Percentiles rank a stretch among this genome's conserved stretches.
phyloP scores from a whole-genome alignment of 2,797 vertebrate genomes.

The Bufotes viridis region DNA sequence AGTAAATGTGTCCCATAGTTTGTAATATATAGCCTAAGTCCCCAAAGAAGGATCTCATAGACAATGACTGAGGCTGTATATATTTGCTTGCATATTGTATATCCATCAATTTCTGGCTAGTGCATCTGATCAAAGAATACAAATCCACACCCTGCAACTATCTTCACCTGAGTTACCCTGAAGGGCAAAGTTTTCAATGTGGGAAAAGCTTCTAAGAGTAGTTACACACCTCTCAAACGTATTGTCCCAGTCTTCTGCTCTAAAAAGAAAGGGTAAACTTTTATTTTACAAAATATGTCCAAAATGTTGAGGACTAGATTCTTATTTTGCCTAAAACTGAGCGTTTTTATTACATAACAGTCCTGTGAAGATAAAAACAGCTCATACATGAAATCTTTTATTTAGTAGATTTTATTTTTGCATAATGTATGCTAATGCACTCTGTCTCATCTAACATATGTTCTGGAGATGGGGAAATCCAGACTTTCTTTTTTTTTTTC shows the following conservation, averaged over 20 bases:
- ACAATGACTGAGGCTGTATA: too few species aligned
- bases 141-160: too few species aligned
- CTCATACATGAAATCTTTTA: slow-evolving; percentile 22
- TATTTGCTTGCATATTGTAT: too few species aligned
- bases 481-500: neutral
- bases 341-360: neutral
- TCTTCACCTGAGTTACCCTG: too few species aligned
- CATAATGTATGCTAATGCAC: slow-evolving; percentile 30
- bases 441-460: slow-evolving; percentile 34
- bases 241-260: neutral
- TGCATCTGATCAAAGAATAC: too few species aligned
- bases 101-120: too few species aligned
- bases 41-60: too few species aligned
- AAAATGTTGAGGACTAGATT: neutral
- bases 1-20: too few species aligned
- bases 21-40: too few species aligned
- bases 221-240: too few species aligned
- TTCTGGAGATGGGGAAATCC: slow-evolving; percentile 15
- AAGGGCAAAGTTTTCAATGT: too few species aligned
- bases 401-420: slow-evolving; percentile 43
- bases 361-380: slow-evolving; percentile 12
- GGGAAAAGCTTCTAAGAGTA: too few species aligned
- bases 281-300: neutral
- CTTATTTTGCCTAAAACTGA: neutral
- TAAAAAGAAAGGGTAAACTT: neutral